These are phyloP conservation scores for Thecocarcelia acutangulata DNA, from an alignment of 2,888 invertebrate species.

Conservation along the genomic window DNA sequence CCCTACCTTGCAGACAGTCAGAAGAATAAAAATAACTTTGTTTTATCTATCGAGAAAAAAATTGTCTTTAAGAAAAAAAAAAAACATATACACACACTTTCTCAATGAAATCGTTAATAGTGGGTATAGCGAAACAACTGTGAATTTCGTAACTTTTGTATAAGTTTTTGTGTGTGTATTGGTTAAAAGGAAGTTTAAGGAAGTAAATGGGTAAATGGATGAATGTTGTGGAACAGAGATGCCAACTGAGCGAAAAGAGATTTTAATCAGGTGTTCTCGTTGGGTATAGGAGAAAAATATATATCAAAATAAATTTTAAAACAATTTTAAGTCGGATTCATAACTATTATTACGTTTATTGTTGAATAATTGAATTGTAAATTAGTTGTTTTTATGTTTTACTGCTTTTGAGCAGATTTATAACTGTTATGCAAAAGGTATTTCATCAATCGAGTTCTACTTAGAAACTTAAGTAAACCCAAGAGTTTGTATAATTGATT, in stretches of 20 bases:
- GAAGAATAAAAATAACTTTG: background rate
- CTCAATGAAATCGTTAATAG: conserved; percentile 48
- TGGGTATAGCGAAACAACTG: conserved; percentile 55
- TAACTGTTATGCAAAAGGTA: too few relatives aligned
- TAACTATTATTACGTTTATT: too few relatives aligned
- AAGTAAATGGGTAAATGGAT: conserved; percentile 36
- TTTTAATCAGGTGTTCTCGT: too few relatives aligned
- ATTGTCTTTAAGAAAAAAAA: conserved; percentile 36
- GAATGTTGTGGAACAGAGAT: conserved; percentile 31
- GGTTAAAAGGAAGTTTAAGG: conserved; percentile 34
- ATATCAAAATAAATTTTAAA: too few relatives aligned
- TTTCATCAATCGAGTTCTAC: too few relatives aligned
- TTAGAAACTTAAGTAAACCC: too few relatives aligned
- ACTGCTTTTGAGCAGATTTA: too few relatives aligned
- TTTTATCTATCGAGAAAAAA: conserved; percentile 37
- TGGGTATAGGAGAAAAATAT: too few relatives aligned
- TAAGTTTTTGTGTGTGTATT: conserved; percentile 43
- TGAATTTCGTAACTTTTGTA: conserved; percentile 10
- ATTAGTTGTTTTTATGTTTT: too few relatives aligned
- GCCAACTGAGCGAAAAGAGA: conserved; percentile 30
- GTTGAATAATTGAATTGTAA: too few relatives aligned
- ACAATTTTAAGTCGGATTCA: too few relatives aligned
- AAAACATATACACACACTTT: conserved; percentile 8
- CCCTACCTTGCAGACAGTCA: conserved; percentile 16
- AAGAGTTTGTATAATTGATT: too few relatives aligned